Conservation (phyloP, 2,113 vertebrate species). For the Heliornis fulica region DNA sequence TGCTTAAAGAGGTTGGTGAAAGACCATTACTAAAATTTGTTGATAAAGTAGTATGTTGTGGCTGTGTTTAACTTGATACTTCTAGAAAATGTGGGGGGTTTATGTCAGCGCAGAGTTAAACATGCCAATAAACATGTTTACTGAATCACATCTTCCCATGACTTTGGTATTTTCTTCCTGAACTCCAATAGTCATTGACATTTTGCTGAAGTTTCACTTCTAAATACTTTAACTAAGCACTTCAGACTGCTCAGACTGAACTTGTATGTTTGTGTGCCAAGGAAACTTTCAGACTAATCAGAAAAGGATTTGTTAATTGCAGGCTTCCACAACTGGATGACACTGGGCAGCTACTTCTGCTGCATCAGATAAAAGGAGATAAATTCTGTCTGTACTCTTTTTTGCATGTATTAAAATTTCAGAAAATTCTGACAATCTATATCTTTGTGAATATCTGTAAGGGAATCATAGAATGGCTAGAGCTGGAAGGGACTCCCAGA, state of each 20-base stretch:
- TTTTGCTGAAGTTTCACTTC: not conserved
- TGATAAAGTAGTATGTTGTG: not conserved
- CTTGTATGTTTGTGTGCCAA: not conserved
- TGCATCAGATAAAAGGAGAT: not conserved
- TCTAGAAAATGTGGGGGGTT: not conserved
- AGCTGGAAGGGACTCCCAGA: no score
- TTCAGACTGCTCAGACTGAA: not conserved
- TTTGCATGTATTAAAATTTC: not conserved
- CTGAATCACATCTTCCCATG: not conserved
- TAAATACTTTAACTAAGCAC: not conserved
- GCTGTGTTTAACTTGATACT: not conserved
- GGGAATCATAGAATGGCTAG: no score
- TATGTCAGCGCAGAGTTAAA: not conserved
- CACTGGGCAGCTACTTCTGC: not conserved
- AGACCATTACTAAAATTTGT: not conserved
- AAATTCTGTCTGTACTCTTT: not conserved
- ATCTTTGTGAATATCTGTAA: not conserved
- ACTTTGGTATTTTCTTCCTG: not conserved
- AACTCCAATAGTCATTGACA: not conserved
- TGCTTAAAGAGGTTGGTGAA: not conserved
- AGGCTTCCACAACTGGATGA: not conserved
- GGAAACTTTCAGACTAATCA: not conserved
- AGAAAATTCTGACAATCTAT: not conserved
- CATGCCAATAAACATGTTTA: not conserved
- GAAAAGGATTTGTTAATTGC: not conserved